Evolutionary conservation across 2,888 invertebrate genomes (phyloP), one percentile per base, ranked within the genome.

Genomic region (Machimus rusticus): DNA sequence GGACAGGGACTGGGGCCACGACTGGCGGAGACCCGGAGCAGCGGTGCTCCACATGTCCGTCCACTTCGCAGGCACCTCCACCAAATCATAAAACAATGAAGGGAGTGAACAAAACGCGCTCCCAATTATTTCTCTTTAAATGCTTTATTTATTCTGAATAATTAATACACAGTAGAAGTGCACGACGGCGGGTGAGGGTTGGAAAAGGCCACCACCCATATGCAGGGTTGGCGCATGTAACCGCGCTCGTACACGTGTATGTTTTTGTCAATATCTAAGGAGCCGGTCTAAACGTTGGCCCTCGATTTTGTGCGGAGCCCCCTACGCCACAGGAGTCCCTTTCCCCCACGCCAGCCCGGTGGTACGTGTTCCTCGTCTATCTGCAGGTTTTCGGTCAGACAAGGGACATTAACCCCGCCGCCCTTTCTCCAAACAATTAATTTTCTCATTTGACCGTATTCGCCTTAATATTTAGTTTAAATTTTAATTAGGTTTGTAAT

Each of bases 401-500:
- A 28, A 43, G 43, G 39, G 78, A 86, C 86, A 86, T 43, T 31
- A 86, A 74, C 86, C 74, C 31, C 23, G 39, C 55, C 77, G 46
- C 55, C 86, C 77, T 86, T 88, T 88, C 88, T 87, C 87, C 87
- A 89, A 89, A 88, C 89, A 89, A 89, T 89, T 89, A 88, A 89
- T 88, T 89, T 89, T 88, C 88, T 89, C 88, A 88, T 89, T 89
- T 87, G 87, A 88, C 88, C 89, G 87, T 89, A 88, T 89, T 89
- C 84, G 87, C 88, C 88, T 88, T 88, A 87, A 89, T 89, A 88
- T 89, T 88, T 89, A 89, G 88, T 89, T 89, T 89, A 89, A 89
- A 89, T 89, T 89, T 89, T 89, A 89, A 89, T 89, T 89, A 89
- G 88, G 88, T 89, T 89, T 89, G 88, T 88, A 88, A 89, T 89